These are phyloP conservation scores for Mionectes olivaceus DNA, from an alignment of 2,797 vertebrate genomes.

Conservation along the genomic window DNA sequence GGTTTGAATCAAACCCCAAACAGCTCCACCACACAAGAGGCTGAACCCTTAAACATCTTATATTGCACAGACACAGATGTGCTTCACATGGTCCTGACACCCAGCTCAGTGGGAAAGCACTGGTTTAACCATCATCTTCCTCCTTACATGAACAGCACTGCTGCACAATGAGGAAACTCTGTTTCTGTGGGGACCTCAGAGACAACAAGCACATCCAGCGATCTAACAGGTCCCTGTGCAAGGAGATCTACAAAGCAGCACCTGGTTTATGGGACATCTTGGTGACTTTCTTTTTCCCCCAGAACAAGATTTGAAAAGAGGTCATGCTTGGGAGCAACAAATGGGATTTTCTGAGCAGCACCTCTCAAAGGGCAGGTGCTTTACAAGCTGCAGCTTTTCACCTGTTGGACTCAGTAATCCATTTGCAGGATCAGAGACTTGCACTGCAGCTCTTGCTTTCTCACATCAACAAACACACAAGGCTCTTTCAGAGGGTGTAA, in stretches of 20 bases:
- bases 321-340: background rate
- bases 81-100: background rate
- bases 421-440: background rate
- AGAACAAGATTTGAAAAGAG: background rate
- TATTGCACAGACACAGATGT: accelerated
- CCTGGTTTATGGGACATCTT: background rate
- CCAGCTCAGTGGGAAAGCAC: background rate
- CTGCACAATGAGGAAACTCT: background rate
- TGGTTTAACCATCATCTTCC: background rate
- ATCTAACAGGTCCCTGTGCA: background rate
- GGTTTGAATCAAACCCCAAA: background rate
- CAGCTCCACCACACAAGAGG: background rate
- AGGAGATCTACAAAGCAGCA: background rate
- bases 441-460: background rate
- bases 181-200: background rate
- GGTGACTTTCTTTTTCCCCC: background rate
- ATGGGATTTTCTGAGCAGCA: background rate
- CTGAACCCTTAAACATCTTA: background rate
- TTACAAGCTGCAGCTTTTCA: background rate
- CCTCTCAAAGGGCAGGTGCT: background rate
- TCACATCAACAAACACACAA: background rate
- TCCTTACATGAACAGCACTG: background rate
- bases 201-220: background rate
- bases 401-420: background rate
- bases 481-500: background rate